Conservation (phyloP, 2,888 invertebrate species). For the Lycocerus yunnanus region DNA sequence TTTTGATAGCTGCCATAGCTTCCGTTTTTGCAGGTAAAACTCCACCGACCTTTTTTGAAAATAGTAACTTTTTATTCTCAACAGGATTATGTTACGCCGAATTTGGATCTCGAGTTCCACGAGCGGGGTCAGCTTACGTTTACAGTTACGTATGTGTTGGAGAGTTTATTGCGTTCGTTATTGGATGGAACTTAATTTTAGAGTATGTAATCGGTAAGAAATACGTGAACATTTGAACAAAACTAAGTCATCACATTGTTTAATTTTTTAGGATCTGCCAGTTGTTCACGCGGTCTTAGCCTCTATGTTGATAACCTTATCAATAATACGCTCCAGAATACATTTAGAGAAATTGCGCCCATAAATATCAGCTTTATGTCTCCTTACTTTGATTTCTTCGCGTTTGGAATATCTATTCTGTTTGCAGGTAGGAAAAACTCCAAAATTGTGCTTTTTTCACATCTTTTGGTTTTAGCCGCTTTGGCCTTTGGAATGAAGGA, state of each 20-base stretch:
- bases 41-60: not conserved
- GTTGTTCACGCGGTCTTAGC: slow-evolving; percentile 78
- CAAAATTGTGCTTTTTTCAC: slow-evolving; percentile 79
- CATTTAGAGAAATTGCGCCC: slow-evolving; percentile 66
- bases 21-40: slow-evolving; percentile 85
- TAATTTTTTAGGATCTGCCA: slow-evolving; percentile 69
- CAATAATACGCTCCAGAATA: slow-evolving; percentile 67
- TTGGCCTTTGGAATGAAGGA: slow-evolving; percentile 86
- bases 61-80: not conserved
- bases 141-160: slow-evolving; percentile 94
- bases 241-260: not conserved
- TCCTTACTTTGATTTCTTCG: slow-evolving; percentile 76
- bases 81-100: slow-evolving; percentile 87
- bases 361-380: slow-evolving; percentile 69
- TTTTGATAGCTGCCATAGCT: slow-evolving; percentile 84
- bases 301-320: slow-evolving; percentile 74
- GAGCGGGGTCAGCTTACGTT: slow-evolving; percentile 89
- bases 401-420: slow-evolving; percentile 71
- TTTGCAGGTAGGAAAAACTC: slow-evolving; percentile 64
- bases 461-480: slow-evolving; percentile 72
- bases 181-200: slow-evolving; percentile 92
- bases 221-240: not conserved
- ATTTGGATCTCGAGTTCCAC: slow-evolving; percentile 86
- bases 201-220: slow-evolving; percentile 80
- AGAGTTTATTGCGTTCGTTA: slow-evolving; percentile 87